A percentile compares a stretch with the other conserved stretches of the same genome.
These are phyloP conservation scores for Melitaea athalia DNA, from an alignment of 2,888 invertebrate species.

Conservation along the genomic window DNA sequence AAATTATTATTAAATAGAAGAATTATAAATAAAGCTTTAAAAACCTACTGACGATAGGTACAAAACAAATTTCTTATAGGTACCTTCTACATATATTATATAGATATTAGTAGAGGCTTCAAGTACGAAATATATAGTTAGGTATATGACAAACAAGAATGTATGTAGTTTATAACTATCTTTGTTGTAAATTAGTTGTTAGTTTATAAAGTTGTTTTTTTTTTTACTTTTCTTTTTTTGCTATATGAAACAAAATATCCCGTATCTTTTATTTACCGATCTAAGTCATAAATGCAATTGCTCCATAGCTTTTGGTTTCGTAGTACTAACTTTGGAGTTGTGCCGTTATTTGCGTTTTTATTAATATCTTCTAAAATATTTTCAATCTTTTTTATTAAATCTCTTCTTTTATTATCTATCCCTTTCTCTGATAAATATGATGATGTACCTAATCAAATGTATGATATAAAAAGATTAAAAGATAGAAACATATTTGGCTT, in stretches of 20 bases:
- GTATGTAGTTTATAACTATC: no score
- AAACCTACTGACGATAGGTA: no score
- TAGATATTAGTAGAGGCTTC: no score
- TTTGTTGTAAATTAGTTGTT: no score
- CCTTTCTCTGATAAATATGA: slow-evolving; percentile 47
- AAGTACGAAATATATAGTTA: no score
- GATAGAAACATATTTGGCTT: no score
- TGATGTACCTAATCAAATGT: slow-evolving; percentile 12
- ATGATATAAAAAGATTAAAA: background rate
- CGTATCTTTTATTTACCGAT: slow-evolving; percentile 59
- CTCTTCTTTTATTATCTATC: slow-evolving; percentile 51
- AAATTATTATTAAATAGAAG: no score
- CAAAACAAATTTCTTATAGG: no score
- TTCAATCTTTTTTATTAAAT: slow-evolving; percentile 69
- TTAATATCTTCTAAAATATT: slow-evolving; percentile 68
- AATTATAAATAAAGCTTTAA: no score
- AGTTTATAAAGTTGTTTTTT: background rate
- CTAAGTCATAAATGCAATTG: slow-evolving; percentile 79
- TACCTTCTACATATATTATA: no score
- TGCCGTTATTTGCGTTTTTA: slow-evolving; percentile 61
- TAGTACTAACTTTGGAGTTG: slow-evolving; percentile 64
- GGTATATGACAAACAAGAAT: no score
- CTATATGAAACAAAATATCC: no score
- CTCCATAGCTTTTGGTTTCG: slow-evolving; percentile 76
- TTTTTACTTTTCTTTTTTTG: background rate